Evolutionary conservation across 2,888 invertebrate genomes (phyloP).

Genomic region (Podotricha telesiphe): DNA sequence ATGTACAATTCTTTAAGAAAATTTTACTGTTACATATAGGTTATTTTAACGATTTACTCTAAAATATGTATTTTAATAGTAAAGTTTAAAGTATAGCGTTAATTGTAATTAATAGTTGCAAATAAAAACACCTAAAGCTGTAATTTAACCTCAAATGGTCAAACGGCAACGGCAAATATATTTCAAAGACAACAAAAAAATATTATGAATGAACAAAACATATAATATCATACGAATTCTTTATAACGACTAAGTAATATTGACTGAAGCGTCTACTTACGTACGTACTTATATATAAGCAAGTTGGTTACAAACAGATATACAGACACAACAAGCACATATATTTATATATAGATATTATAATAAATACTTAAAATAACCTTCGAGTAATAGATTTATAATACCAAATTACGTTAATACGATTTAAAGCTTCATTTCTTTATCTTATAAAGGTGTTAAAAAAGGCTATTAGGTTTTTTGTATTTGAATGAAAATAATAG

Average conservation of each 20-base stretch:
- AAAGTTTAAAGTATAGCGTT: not conserved
- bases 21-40: not conserved
- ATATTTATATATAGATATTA: constrained; percentile 28
- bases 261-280: not conserved
- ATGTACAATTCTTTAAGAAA: not conserved
- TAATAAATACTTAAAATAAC: constrained; percentile 34
- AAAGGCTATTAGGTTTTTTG: constrained; percentile 49
- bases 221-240: too few relatives aligned
- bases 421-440: constrained; percentile 79
- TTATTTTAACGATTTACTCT: not conserved
- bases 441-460: constrained; percentile 63
- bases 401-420: constrained; percentile 66
- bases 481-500: constrained; percentile 48
- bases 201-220: too few relatives aligned
- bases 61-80: not conserved
- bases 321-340: constrained; percentile 40
- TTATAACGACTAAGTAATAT: not conserved
- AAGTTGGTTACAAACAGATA: constrained; percentile 27
- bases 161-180: too few relatives aligned
- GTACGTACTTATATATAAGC: not conserved
- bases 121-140: not conserved
- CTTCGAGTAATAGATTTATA: constrained; percentile 37
- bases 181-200: too few relatives aligned
- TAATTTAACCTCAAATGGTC: too few relatives aligned
- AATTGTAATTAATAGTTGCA: not conserved